Percentiles rank a stretch among this genome's conserved stretches.
phyloP scores from a whole-genome alignment of 2,797 vertebrate genomes.

The Distichodus sexfasciatus region DNA sequence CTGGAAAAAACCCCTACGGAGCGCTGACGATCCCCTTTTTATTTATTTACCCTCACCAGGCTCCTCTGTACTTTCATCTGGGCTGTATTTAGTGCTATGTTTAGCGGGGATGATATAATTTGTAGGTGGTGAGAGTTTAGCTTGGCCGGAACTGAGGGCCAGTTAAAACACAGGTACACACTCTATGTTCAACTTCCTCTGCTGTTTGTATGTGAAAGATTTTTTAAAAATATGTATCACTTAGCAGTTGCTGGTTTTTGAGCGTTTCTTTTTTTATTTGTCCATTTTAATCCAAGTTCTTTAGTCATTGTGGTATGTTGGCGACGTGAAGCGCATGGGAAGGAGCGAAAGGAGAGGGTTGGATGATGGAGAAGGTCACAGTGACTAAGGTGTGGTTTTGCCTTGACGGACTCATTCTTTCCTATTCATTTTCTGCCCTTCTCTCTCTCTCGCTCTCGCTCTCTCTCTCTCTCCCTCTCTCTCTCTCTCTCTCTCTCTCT shows the following conservation, averaged over 20 bases:
- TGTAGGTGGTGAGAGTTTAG: constrained; percentile 28
- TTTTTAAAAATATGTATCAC: neutral
- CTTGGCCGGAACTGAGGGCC: constrained; percentile 5
- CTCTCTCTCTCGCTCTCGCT: neutral
- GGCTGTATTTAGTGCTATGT: constrained; percentile 37
- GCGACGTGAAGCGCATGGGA: neutral
- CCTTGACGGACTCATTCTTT: constrained; percentile 23
- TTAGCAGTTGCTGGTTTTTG: neutral
- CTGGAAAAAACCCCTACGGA: neutral
- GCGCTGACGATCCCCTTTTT: no score
- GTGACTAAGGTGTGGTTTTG: constrained; percentile 39
- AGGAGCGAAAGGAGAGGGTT: neutral
- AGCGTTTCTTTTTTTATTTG: neutral
- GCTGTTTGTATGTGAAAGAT: neutral
- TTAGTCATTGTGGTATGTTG: constrained; percentile 5
- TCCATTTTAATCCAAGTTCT: neutral
- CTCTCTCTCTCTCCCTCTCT: neutral
- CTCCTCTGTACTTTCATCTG: constrained; percentile 6
- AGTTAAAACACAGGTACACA: constrained; percentile 41
- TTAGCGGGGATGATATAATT: constrained; percentile 23
- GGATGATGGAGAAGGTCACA: constrained; percentile 1
- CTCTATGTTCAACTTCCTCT: neutral
- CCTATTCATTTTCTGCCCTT: constrained; percentile 8
- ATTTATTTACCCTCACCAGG: neutral
- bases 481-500: neutral